Conservation (phyloP, 2,113 vertebrate species). For the Brachionichthys hirsutus region DNA sequence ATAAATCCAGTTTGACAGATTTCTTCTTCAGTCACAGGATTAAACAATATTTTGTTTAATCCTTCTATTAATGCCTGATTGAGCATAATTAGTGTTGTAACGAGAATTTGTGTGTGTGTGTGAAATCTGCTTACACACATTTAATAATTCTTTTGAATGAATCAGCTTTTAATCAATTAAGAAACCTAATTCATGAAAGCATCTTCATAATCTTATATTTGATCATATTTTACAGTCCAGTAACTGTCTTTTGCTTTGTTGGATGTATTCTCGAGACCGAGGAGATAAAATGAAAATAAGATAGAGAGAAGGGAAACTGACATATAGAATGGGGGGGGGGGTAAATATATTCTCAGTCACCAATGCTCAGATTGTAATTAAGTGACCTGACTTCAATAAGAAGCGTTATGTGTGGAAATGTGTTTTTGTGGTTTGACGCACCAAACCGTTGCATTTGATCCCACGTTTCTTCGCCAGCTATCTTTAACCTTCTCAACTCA, state of each 20-base stretch:
- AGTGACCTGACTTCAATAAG: constrained; percentile 63
- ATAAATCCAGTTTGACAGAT: constrained; percentile 2
- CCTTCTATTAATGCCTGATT: constrained; percentile 9
- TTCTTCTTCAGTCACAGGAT: neutral
- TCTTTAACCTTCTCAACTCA: constrained; percentile 37
- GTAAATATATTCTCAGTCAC: constrained; percentile 48
- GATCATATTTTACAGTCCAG: neutral
- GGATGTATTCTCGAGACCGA: neutral
- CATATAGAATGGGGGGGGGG: constrained; percentile 29
- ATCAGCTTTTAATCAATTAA: constrained; percentile 10
- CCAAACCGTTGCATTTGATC: constrained; percentile 48
- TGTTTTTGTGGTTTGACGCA: constrained; percentile 55
- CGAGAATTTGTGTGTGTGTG: neutral
- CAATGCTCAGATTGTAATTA: constrained; percentile 60
- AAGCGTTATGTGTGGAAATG: constrained; percentile 50
- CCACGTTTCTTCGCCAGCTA: constrained; percentile 45
- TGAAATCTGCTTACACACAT: neutral
- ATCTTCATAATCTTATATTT: constrained; percentile 9
- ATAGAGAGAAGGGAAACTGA: constrained; percentile 28
- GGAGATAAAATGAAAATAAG: constrained; percentile 29
- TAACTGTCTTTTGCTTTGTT: neutral
- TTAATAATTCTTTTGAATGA: neutral
- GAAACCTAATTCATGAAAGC: constrained; percentile 8
- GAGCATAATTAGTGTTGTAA: constrained; percentile 10
- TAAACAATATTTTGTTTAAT: constrained; percentile 5